Evolutionary conservation across 2,113 vertebrate genomes (phyloP).

Genomic region (Stegostoma tigrinum): DNA sequence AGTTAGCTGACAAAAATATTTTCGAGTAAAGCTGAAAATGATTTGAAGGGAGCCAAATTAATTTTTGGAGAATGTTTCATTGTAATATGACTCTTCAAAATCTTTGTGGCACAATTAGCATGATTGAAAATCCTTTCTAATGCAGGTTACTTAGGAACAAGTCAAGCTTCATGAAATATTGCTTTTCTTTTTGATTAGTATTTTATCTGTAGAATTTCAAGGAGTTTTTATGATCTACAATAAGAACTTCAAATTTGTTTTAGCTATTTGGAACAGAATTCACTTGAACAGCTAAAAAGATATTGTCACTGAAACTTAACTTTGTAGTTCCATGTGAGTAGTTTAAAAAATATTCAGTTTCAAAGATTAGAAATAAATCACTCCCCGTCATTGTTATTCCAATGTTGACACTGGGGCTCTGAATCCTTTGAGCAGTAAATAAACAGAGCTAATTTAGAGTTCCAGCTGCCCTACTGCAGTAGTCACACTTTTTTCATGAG

Average conservation of each 20-base stretch:
- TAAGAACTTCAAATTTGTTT: not conserved
- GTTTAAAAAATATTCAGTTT: not conserved
- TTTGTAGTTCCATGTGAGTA: not conserved
- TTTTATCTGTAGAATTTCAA: not conserved
- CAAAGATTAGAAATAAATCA: not conserved
- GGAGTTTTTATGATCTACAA: not conserved
- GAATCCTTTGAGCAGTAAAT: not conserved
- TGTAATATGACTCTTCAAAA: not conserved
- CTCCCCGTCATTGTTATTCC: not conserved
- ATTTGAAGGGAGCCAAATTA: not conserved
- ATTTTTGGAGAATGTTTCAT: not conserved
- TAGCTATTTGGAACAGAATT: not conserved
- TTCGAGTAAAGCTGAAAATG: not conserved
- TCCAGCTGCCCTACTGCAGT: too few relatives aligned
- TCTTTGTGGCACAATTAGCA: not conserved
- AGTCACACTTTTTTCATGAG: too few relatives aligned
- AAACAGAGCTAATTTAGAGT: not conserved
- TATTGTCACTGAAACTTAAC: not conserved
- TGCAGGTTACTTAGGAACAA: not conserved
- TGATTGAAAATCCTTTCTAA: not conserved
- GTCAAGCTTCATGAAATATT: not conserved
- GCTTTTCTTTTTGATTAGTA: not conserved
- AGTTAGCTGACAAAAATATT: not conserved
- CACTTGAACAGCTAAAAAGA: not conserved
- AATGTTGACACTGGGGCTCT: too few relatives aligned